A percentile compares a stretch with the other conserved stretches of the same genome.
Conservation (phyloP, 2,797 vertebrate species). For the Synanceia verrucosa region DNA sequence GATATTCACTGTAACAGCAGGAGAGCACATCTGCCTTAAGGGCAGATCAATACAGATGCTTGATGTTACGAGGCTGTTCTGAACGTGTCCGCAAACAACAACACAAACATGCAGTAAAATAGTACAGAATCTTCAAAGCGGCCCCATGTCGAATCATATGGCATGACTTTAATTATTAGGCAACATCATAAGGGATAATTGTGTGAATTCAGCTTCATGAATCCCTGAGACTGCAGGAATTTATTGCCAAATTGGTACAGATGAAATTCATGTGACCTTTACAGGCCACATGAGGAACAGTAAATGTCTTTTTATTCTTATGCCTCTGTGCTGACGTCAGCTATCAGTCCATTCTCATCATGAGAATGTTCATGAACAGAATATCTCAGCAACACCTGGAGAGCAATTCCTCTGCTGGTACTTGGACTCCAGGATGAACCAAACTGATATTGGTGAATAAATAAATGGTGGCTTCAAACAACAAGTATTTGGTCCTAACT, state of each 20-base stretch:
- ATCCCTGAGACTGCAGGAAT: background rate
- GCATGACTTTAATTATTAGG: slow-evolving; percentile 2
- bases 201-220: background rate
- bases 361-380: too few species aligned
- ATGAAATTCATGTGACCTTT: slow-evolving; percentile 12
- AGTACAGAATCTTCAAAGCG: background rate
- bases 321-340: too few species aligned
- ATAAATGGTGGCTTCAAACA: too few species aligned
- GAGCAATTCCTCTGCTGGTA: too few species aligned
- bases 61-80: slow-evolving; percentile 17
- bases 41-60: slow-evolving; percentile 36
- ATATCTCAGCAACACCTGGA: too few species aligned
- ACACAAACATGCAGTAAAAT: background rate
- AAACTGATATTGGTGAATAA: too few species aligned
- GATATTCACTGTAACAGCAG: slow-evolving; percentile 17
- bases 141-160: background rate
- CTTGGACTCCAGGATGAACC: too few species aligned
- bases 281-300: slow-evolving; percentile 2
- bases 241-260: background rate
- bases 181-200: slow-evolving; percentile 6
- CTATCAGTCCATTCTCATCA: too few species aligned
- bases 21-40: slow-evolving; percentile 11
- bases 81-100: background rate
- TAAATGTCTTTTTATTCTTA: too few species aligned
- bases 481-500: too few species aligned